Evolutionary conservation across 1,140 invertebrate species (phyloP), one percentile per base, ranked within the genome.

Genomic region (Ostrea denselamellosa): DNA sequence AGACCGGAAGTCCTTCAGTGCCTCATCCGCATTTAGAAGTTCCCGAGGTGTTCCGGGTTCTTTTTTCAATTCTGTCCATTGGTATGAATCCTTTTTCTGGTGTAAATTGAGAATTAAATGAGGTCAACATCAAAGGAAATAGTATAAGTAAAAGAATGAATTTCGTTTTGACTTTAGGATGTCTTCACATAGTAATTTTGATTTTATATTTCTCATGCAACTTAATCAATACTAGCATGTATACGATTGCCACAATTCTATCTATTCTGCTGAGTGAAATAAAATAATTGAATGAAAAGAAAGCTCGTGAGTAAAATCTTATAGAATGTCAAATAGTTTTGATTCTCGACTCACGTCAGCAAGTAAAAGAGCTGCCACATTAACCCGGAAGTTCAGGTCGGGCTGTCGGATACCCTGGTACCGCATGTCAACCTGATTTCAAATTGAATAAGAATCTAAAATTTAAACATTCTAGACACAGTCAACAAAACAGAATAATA

Each of bases 51-150:
- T 56, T 14, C 85, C 83, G 2, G 82, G 53, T 52, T 89, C 89
- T 81, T 90, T 89, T 19, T 85, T 86, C n/a, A 87, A 10, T 85
- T 91, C 91, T 14, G 89, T 92, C 90, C 90, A 90, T n/a, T 85
- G 83, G 17, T 88, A 90, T 14, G 86, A 83, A 5, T 88, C 83
- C 2, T 25, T 58, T 52, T 51, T 90, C 90, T 91, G 51, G 10
- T 81, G 8, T 51, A 71, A 19, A 68, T 65, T 28, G n/a, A 19
- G 17, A 68, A 52, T 68, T 19, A 51, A 65, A 44, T 2, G 8
- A 17, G 71, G 34, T 44, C 34, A 44, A 44, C 34, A 44, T 44
- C 34, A 44, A 44, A 2, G 34, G 5, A 44, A 44, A 44, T 44
- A 44, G 34, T 44, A 44, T 2, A 44, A 44, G 1, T 44, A 2